Base-by-base conservation (phyloP, 2,888 invertebrate genomes). In the Onthophagus sagittarius region DNA sequence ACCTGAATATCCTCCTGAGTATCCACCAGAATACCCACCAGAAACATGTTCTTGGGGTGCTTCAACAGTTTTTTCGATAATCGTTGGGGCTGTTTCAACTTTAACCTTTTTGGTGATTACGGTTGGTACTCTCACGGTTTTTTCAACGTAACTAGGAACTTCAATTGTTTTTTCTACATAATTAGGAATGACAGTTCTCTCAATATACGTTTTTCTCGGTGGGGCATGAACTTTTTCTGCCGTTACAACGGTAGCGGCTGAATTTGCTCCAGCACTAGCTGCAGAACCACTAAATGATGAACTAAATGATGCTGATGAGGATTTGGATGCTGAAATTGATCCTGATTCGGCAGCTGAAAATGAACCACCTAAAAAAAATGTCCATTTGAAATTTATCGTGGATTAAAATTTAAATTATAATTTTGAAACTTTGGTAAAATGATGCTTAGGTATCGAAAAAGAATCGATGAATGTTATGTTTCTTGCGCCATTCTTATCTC, bases 111-210 rank as follows among this genome's bases (percentile, higher is more conserved):
- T 82, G 72, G 84, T 83, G 5, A 84, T 79, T n/a, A 82, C 79
- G 3, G 84, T 84, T 3, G 85, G 85, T 32, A 85, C 84, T 72
- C 82, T 75, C 62, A 85, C 78, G 5, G 83, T 83, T 77, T 84
- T 85, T 74, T 84, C 85, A 2, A 83, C 84, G 73, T 84, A 85
- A 39, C 79, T 80, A 53, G 84, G 84, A 14, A 84, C 84, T 75
- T 82, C 82, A 6, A 84, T 79, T 5, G 82, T 83, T 77, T 85
- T 85, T 73, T 84, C 84, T 3, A 83, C 83, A 73, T 84, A 85
- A 72, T 84, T 82, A 32, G 84, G 84, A 71, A 84, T 82, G 0
- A 84, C 82, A 6, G 84, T 85, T 73, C 83, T 78, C 78, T 85
- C 82, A 7, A 84, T 79, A 63, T 82, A 81, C 1, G 83, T 83